These are phyloP conservation scores for Cryptus viduatorius DNA, from an alignment of 2,888 invertebrate species.

Conservation along the genomic window DNA sequence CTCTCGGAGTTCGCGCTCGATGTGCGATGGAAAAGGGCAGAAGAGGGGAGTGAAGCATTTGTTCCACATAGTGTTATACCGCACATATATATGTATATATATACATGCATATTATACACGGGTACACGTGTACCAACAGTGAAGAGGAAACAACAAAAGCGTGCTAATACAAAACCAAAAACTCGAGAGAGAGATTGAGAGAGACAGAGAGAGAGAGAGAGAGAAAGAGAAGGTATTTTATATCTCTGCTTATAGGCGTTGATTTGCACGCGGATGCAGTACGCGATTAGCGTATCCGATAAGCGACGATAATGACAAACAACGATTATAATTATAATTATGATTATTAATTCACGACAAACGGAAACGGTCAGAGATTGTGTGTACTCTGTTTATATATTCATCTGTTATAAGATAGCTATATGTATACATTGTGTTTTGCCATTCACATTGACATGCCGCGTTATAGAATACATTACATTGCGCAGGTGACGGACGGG, in stretches of 20 bases:
- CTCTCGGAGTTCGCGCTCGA: slow-evolving; percentile 54
- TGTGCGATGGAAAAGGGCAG: slow-evolving; percentile 47
- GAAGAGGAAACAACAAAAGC: slow-evolving; percentile 15
- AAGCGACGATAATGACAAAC: slow-evolving; percentile 48
- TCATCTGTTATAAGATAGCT: background rate
- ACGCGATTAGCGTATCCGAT: slow-evolving; percentile 49
- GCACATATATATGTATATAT: background rate
- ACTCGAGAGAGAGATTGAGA: background rate
- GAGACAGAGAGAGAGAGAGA: background rate
- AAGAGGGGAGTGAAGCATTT: slow-evolving; percentile 30
- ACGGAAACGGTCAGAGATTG: slow-evolving; percentile 57
- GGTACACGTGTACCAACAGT: slow-evolving; percentile 21
- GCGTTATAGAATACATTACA: slow-evolving; percentile 18
- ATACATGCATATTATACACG: background rate
- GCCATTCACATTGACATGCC: slow-evolving; percentile 21
- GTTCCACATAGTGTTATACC: slow-evolving; percentile 42
- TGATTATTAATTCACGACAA: slow-evolving; percentile 63
- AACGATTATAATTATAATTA: slow-evolving; percentile 34
- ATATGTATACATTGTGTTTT: background rate
- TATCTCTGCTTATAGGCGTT: background rate
- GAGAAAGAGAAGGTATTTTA: background rate
- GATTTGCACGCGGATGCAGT: slow-evolving; percentile 31
- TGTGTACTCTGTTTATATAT: slow-evolving; percentile 14
- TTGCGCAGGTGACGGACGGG: slow-evolving; percentile 23
- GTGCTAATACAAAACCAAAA: slow-evolving; percentile 29